Evolutionary conservation across 2,797 vertebrate genomes (phyloP), one percentile per base, ranked within the genome.

Genomic region (Perodicticus potto): DNA sequence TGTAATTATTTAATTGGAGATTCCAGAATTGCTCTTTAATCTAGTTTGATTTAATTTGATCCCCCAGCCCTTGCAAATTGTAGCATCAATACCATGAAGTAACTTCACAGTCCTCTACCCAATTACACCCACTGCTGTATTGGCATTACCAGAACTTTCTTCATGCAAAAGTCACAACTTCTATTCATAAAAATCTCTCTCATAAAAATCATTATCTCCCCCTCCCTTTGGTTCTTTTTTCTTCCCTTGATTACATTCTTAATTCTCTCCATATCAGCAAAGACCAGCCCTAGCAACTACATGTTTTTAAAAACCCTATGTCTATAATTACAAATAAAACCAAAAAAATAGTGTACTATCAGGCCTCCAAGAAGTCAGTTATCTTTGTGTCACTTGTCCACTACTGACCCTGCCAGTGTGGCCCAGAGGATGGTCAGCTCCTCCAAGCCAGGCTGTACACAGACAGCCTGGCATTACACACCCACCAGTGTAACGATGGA

Each of bases 41-140:
- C 73, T 81, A 72, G 13, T 55, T 93, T 37, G 85, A 70, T 94
- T 37, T 78, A 94, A 85, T 88, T 27, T 73, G 61, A 82, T 90
- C 22, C 27, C 20, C 3, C 76, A 69, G 4, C 7, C 8, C 73
- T 61, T 82, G 37, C 14, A 87, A 89, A 1, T 40, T 83, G 3
- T 76, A 59, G 27, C 23, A 70, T 72, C 37, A 63, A 40, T 29
- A 72, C 55, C 5, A 1, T 20, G 7, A 40, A 78, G 63, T 40
- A 78, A 2, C 22, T 59, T 88, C n/a, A 72, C 59, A 67, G 7
- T 69, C 43, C 19, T 94, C 29, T 70, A 70, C 1, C 49, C 32
- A 65, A 55, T 43, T 29, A 20, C 53, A 91, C 29, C 49, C 87
- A 29, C 86, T 67, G 34, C 19, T 69, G 43, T 5, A 32, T 53